Conservation (phyloP, 2,113 vertebrate genomes). For the Neolamprologus devosi region DNA sequence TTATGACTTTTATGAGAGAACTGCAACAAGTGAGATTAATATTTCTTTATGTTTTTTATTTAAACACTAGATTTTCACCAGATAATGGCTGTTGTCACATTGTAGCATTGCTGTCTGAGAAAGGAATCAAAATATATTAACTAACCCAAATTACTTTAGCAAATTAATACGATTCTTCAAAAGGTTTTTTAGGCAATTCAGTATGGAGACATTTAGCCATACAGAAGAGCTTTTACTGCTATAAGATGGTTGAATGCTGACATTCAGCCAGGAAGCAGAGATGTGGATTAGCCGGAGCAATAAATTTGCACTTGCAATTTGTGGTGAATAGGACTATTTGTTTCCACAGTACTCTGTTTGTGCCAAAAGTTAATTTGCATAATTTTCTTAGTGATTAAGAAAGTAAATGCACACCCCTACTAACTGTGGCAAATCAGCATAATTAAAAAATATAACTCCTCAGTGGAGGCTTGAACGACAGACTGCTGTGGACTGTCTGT, state of each 20-base stretch:
- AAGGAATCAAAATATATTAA: background rate
- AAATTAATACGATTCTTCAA: background rate
- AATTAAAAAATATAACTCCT: background rate
- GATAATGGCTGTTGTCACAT: background rate
- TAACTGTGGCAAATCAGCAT: background rate
- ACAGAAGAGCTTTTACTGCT: background rate
- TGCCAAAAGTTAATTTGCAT: constrained; percentile 28
- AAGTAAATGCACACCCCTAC: background rate
- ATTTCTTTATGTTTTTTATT: background rate
- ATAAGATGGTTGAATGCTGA: background rate
- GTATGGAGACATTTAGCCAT: background rate
- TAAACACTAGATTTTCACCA: background rate
- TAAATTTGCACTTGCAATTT: background rate
- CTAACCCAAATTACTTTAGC: background rate
- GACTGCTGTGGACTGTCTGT: background rate
- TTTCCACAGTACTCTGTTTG: background rate
- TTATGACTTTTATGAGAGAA: background rate
- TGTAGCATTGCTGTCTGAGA: background rate
- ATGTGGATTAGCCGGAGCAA: background rate
- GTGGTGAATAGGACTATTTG: background rate
- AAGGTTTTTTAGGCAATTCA: background rate
- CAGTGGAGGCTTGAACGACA: background rate
- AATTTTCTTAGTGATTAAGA: constrained; percentile 4
- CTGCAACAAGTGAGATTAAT: background rate
- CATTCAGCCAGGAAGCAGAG: background rate